These are phyloP conservation scores for Leucophenga maculata DNA, from an alignment of 2,888 invertebrate species.

Conservation along the genomic window DNA sequence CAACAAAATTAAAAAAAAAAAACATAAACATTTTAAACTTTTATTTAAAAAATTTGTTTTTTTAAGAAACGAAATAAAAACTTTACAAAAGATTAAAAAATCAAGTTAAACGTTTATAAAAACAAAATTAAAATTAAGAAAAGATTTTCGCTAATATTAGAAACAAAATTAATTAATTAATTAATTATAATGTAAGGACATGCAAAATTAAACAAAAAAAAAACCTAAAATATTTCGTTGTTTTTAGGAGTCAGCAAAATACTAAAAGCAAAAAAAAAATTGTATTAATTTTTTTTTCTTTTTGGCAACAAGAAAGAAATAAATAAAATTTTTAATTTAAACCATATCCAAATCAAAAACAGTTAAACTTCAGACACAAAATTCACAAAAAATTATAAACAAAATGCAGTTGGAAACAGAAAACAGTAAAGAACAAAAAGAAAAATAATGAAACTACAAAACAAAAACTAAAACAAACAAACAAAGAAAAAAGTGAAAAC, in stretches of 20 bases:
- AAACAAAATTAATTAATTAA: conserved; percentile 39
- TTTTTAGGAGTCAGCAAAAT: conserved; percentile 67
- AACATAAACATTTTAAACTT: conserved; percentile 25
- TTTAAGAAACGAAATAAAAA: conserved; percentile 50
- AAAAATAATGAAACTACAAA: conserved; percentile 35
- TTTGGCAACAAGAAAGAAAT: conserved; percentile 15
- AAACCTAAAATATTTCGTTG: conserved; percentile 61
- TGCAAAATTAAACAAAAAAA: conserved; percentile 40
- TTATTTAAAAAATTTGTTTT: conserved; percentile 43
- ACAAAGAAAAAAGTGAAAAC: conserved; percentile 43
- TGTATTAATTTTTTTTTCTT: conserved; percentile 2
- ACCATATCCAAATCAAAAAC: conserved; percentile 1
- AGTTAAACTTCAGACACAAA: conserved; percentile 20
- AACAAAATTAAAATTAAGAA: conserved; percentile 42
- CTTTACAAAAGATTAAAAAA: conserved; percentile 35
- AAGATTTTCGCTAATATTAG: conserved; percentile 5
- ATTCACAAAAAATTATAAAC: conserved; percentile 29
- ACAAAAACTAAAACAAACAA: conserved; percentile 33
- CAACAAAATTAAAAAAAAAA: conserved; percentile 31
- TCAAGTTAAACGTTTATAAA: conserved; percentile 28
- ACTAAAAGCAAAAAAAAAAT: conserved; percentile 41
- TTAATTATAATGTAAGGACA: conserved; percentile 26
- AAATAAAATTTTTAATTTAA: conserved; percentile 7
- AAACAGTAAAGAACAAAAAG: conserved; percentile 43
- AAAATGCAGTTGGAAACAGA: conserved; percentile 45